Conservation (phyloP, 1,140 invertebrate species). For the Drosophila ironensis region DNA sequence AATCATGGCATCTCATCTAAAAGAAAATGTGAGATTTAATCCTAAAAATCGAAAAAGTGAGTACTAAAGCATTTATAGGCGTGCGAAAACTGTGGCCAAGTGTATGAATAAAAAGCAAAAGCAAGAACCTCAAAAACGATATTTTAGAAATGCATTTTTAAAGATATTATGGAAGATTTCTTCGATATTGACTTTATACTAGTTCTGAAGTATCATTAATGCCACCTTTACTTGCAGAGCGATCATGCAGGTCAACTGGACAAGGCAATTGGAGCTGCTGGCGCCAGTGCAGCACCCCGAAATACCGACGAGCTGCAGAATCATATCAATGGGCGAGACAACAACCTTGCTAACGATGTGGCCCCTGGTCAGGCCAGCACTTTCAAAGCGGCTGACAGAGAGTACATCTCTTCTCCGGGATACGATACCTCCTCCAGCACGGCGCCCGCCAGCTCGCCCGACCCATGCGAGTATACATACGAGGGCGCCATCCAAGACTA, state of each 20-base stretch:
- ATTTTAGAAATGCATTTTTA: no score
- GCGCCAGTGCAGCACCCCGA: not conserved
- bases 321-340: conserved; percentile 53
- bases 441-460: conserved; percentile 73
- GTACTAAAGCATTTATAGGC: no score
- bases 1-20: no score
- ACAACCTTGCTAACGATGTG: conserved; percentile 32
- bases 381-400: conserved; percentile 38
- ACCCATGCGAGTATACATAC: conserved; percentile 89
- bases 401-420: conserved; percentile 79
- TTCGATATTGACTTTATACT: no score
- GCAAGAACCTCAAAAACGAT: no score
- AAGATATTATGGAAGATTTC: no score
- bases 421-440: conserved; percentile 79
- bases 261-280: conserved; percentile 56
- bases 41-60: no score
- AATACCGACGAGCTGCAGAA: conserved; percentile 57
- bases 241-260: conserved; percentile 70
- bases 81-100: no score
- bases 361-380: conserved; percentile 29
- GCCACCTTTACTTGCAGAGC: conserved; percentile 41
- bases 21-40: no score
- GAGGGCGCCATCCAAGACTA: conserved; percentile 93
- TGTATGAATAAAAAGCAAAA: no score
- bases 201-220: no score